phyloP scores from a whole-genome alignment of 2,888 invertebrate species.

The Drosophila maculinotata region DNA sequence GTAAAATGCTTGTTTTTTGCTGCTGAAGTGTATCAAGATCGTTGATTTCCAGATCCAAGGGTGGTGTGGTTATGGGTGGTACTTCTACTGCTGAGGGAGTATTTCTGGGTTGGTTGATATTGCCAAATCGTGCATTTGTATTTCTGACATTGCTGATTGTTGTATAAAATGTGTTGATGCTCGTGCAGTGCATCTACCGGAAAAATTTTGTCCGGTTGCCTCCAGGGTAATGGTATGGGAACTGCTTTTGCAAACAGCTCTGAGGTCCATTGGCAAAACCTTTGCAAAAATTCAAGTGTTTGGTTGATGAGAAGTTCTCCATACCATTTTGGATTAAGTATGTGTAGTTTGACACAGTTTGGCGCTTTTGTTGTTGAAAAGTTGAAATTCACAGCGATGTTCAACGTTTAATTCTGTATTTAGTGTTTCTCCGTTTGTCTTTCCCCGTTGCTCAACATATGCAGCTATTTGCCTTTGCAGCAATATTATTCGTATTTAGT shows the following conservation, averaged over 20 bases:
- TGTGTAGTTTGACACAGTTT: neutral
- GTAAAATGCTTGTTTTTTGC: neutral
- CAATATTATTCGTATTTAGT: too few relatives aligned
- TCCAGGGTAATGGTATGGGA: too few relatives aligned
- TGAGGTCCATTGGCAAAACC: neutral
- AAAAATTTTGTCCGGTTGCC: neutral
- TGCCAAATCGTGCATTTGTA: conserved; percentile 1
- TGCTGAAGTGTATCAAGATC: neutral
- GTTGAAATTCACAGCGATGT: too few relatives aligned
- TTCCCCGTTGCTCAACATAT: too few relatives aligned
- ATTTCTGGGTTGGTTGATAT: neutral
- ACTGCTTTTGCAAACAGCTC: too few relatives aligned
- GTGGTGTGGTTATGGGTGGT: neutral
- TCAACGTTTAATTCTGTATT: neutral
- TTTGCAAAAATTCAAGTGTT: neutral
- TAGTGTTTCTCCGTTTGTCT: too few relatives aligned
- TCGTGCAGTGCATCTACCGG: neutral
- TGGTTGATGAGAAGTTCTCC: neutral
- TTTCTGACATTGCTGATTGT: conserved; percentile 1
- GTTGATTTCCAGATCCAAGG: too few relatives aligned
- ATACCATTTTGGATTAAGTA: neutral
- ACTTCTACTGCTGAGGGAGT: neutral
- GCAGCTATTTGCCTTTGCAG: too few relatives aligned
- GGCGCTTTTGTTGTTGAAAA: neutral
- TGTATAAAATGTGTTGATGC: neutral